These are phyloP conservation scores for Coregonus clupeaformis DNA, from an alignment of 2,113 vertebrate species.

Conservation along the genomic window DNA sequence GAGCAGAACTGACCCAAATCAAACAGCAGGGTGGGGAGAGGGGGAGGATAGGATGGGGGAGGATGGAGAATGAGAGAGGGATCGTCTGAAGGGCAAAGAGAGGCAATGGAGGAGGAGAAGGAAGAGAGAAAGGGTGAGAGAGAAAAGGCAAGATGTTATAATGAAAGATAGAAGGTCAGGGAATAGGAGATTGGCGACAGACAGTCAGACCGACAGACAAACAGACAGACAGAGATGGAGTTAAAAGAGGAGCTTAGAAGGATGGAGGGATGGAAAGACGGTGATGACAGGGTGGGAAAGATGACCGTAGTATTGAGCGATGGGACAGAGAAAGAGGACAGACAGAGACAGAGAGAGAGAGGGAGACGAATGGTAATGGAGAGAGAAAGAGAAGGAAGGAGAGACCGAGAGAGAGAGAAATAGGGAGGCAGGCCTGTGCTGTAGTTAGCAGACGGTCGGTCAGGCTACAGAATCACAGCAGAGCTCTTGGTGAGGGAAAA, in stretches of 20 bases:
- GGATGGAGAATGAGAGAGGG: slow-evolving; percentile 43
- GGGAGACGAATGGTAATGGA: background rate
- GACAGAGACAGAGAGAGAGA: slow-evolving; percentile 22
- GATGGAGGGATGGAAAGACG: slow-evolving; percentile 20
- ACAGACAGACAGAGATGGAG: background rate
- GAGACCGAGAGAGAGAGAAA: slow-evolving; percentile 24
- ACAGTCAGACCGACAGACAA: background rate
- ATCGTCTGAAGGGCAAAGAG: slow-evolving; percentile 72
- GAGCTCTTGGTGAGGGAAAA: slow-evolving; percentile 62
- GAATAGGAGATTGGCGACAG: slow-evolving; percentile 1
- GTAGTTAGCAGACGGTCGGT: slow-evolving; percentile 46
- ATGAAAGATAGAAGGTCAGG: slow-evolving; percentile 6
- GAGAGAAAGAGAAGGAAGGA: slow-evolving; percentile 41
- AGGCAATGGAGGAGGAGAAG: slow-evolving; percentile 37
- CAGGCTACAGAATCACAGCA: slow-evolving; percentile 59
- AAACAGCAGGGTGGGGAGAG: slow-evolving; percentile 39
- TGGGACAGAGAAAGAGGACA: slow-evolving; percentile 32
- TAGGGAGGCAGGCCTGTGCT: slow-evolving; percentile 32
- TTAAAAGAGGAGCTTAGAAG: background rate
- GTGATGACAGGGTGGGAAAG: slow-evolving; percentile 21
- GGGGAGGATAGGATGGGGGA: slow-evolving; percentile 52
- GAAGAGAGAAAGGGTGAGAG: slow-evolving; percentile 33
- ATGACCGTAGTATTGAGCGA: slow-evolving; percentile 20
- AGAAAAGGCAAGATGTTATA: slow-evolving; percentile 12
- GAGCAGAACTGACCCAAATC: slow-evolving; percentile 68